Evolutionary conservation across 2,888 invertebrate species (phyloP), one percentile per base, ranked within the genome.

Genomic region (Spilosoma lubricipeda): DNA sequence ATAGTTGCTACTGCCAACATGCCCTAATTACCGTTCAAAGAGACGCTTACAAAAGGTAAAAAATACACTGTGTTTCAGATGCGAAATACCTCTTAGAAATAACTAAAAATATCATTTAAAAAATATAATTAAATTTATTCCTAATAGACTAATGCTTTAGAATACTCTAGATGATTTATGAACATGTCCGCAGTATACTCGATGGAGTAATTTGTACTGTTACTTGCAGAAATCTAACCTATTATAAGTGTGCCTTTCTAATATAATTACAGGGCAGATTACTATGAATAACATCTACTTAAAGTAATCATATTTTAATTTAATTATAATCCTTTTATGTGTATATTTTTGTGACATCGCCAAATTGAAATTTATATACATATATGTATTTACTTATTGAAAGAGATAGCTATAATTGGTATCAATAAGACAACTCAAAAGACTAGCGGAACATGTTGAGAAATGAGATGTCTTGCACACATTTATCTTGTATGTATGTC

Each of bases 21-120:
- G 86, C 87, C 89, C 89, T 85, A 88, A 89, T 89, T 88, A 86
- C 70, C 81, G 71, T 77, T 64, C 45, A 63, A 42, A 63, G 23
- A 63, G 13, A 30, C 30, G n/a, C 27, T 42, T 30, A 23, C 18
- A 63, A 39, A 63, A 5, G 20, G 36, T 13, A 11, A 59, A 70
- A 70, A 30, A 63, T 63, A 30, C 30, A 30, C 63, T 63, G 30
- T 30, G 18, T 63, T 18, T 30, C 8, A 27, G 1, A 11, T 39
- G 11, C 39, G 11, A 39, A 39, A 39, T 39, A 39, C 39, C 33
- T 33, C 33, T 33, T 33, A 33, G 33, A 67, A 45, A 27, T 42
- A 18, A 27, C 30, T 9, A 45, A 8, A 45, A 23, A 67, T 67
- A 15, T 63, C 15, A 27, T 63, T 1, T 42, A 66, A n/a, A 4